Evolutionary conservation across 2,113 vertebrate species (phyloP), one percentile per base, ranked within the genome.

Genomic region (Nicator chloris): DNA sequence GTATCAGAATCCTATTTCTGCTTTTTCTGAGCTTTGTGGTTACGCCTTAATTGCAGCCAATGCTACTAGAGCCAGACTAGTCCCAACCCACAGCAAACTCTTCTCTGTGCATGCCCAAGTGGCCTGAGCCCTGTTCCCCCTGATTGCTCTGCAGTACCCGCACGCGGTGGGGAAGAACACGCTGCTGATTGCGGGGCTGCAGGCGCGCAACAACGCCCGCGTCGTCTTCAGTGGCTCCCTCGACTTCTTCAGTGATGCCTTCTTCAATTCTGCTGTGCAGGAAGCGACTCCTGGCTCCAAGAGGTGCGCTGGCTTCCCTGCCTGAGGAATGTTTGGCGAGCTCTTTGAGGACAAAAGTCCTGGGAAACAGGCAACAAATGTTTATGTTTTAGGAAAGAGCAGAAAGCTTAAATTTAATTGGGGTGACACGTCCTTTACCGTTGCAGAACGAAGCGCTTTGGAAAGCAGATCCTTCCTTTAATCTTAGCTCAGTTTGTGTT

Each of bases 131-230:
- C 20, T 10, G 7, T 35, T 24, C 2, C 13, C 3, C 45, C 1
- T 0, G 0, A 0, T 71, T 76, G 33, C 33, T 22, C 35, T 7
- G 1, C 93, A 99, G 99, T 99, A 99, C 64, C 99, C 99, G 0
- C 99, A 99, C 1, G 99, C 99, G 0, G 99, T 99, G 15, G 99
- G 99, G 28, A 99, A 99, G 98, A 99, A 99, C 97, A 99, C 99
- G 12, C 98, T 99, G 56, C 98, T 99, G 83, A 99, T 99, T 0
- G 99, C 99, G 0, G 99, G 99, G 10, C 98, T 99, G 19, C 99
- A 99, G 93, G 99, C 99, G 47, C 98, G 99, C 87, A 99, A 99
- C 97, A 99, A 99, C 0, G 99, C 99, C 76, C 98, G 99, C 2
- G 98, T 99, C 24, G 97, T 99, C 93, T 99, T 99, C 98, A 99